Base-by-base conservation (phyloP, 1,140 invertebrate genomes). In the Drosophila bifasciata region DNA sequence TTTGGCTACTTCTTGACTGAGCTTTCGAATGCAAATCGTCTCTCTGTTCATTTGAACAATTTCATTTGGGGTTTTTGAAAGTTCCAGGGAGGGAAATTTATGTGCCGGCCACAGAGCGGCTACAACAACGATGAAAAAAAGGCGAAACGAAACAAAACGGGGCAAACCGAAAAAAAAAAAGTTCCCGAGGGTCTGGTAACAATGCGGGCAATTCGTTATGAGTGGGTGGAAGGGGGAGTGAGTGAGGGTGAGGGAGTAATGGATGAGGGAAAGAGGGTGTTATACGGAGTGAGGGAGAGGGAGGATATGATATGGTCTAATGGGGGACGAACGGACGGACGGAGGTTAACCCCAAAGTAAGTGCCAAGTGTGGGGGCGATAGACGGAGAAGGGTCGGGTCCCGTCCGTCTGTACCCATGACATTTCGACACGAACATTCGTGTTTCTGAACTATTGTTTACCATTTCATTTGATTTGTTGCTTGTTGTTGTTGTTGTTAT, bases 11-110 rank as follows among this genome's bases (percentile, higher is more conserved):
- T 46, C 25, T 49, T 73, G 69, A 16, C 57, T 73, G 55, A 51
- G 62, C 69, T 56, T 73, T 68, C 53, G 72, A 72, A 84, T 84
- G 73, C 79, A 79, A 83, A 83, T 84, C 59, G 64, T 48, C 63
- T 49, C 50, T 67, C 50, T 68, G 60, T 66, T 66, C 62, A 56
- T 69, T 80, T 79, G 58, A 73, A 74, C 58, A 73, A 78, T 67
- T 79, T 79, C 70, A 60, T 77, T 78, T 76, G 28, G 46, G 51
- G 32, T 36, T 78, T 76, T 81, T 63, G 56, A 60, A 79, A 84
- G 67, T 74, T 74, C 32, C 63, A 69, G 70, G 13, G 36, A 64
- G 72, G 71, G 67, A 79, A 80, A 79, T 73, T 79, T 69, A 68
- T 60, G 57, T 61, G 57, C 59, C 45, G 68, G 28, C 68, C 69